A percentile compares a stretch with the other conserved stretches of the same genome.
phyloP scores from a whole-genome alignment of 30 jellyfish, hydroid and myxozoan genomes.

The Aurelia sp. region DNA sequence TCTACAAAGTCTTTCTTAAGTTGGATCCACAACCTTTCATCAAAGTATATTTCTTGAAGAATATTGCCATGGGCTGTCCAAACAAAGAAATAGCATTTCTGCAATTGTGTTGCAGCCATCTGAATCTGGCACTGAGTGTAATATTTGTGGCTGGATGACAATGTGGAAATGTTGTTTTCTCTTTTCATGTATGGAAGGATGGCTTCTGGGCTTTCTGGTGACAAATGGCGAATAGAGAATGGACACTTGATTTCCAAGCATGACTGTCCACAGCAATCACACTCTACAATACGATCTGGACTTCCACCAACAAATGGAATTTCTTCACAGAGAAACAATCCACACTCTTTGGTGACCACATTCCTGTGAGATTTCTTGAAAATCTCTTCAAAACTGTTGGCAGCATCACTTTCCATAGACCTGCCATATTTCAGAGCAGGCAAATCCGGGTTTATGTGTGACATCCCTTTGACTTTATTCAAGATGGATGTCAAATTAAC shows the following conservation, averaged over 20 bases:
- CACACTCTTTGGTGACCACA: constrained; percentile 23
- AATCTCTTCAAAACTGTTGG: too few species aligned
- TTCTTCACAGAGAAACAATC: constrained; percentile 26
- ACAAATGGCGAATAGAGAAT: background rate
- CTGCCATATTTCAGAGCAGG: constrained; percentile 78
- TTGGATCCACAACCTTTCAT: too few species aligned
- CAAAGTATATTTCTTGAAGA: too few species aligned
- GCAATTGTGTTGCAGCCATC: too few species aligned
- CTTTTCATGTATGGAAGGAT: background rate
- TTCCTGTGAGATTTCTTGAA: constrained; percentile 6
- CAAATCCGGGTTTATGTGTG: constrained; percentile 60
- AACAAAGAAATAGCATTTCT: too few species aligned
- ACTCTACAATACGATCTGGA: background rate
- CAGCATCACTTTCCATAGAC: constrained; percentile 47
- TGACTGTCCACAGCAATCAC: constrained; percentile 51
- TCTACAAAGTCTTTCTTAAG: too few species aligned
- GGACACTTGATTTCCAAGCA: constrained; percentile 6
- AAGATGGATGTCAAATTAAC: constrained; percentile 26
- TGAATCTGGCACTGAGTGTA: background rate
- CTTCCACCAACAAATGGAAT: constrained; percentile 10
- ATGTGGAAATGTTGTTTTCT: background rate
- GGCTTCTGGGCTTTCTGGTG: constrained; percentile 8
- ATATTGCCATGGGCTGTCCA: too few species aligned
- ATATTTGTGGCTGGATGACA: background rate
- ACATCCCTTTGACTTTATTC: constrained; percentile 22